phyloP scores from a whole-genome alignment of 2,797 vertebrate species.

The Capromys pilorides region DNA sequence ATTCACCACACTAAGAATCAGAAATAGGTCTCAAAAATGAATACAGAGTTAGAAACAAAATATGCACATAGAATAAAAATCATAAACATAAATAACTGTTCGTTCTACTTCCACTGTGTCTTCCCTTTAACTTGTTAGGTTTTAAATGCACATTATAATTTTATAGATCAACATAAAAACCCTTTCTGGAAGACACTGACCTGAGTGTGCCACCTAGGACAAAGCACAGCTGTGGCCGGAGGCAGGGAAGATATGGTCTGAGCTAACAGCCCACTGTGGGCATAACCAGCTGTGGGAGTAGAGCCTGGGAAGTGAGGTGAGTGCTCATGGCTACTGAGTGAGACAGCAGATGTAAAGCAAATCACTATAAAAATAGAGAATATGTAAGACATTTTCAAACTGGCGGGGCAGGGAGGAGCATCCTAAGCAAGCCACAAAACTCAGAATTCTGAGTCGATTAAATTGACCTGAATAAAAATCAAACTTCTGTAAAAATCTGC shows the following conservation, averaged over 20 bases:
- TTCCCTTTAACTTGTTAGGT: neutral
- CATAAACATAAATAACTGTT: neutral
- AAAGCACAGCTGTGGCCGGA: neutral
- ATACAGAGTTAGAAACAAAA: neutral
- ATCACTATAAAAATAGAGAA: neutral
- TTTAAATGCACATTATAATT: neutral
- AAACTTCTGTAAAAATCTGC: neutral
- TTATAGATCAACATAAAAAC: neutral
- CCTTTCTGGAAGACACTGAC: neutral
- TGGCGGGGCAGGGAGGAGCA: neutral
- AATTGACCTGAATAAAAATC: neutral
- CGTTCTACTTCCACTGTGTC: rapidly evolving
- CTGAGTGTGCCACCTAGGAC: neutral
- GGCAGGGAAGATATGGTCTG: neutral
- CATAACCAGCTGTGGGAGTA: neutral
- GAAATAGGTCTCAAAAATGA: neutral
- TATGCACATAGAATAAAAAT: neutral
- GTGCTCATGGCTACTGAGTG: no score
- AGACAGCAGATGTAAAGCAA: neutral
- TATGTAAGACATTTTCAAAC: neutral
- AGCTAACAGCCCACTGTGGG: no score
- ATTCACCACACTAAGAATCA: conserved; percentile 3
- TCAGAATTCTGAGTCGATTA: neutral
- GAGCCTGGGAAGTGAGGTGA: neutral
- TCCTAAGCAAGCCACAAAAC: neutral